phyloP scores from a whole-genome alignment of 2,113 vertebrate genomes.

The Oceanites oceanicus region DNA sequence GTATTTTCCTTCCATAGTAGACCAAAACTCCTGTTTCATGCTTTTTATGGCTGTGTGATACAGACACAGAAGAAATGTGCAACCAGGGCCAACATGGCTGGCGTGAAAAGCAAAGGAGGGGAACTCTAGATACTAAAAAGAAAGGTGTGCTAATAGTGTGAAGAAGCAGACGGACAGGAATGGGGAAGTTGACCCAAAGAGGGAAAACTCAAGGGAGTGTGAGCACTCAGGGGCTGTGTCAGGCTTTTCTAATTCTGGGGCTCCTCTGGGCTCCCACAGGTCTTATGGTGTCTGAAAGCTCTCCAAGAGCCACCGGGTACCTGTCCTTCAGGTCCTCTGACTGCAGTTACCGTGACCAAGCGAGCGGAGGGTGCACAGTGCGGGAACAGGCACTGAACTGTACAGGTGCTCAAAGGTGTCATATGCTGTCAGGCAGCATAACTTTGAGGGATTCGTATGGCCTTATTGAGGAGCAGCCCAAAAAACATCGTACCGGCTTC shows the following conservation, averaged over 20 bases:
- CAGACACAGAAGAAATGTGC: not conserved
- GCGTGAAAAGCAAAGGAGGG: not conserved
- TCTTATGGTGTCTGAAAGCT: not conserved
- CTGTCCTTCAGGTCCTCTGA: not conserved
- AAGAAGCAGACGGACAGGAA: not conserved
- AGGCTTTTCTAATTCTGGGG: rapidly evolving
- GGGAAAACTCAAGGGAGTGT: not conserved
- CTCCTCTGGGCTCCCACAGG: not conserved
- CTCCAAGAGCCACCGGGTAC: not conserved
- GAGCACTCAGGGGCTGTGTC: not conserved
- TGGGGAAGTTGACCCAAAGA: not conserved
- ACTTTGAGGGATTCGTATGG: not conserved
- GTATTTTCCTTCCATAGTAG: not conserved
- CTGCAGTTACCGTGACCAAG: not conserved
- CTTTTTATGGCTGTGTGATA: not conserved
- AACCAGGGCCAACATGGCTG: not conserved
- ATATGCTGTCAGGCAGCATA: rapidly evolving
- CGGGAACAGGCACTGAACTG: not conserved
- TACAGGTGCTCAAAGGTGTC: rapidly evolving
- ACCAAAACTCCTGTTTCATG: not conserved
- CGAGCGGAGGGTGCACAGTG: rapidly evolving
- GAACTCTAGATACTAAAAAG: not conserved
- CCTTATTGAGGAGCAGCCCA: not conserved
- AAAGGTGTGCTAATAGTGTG: not conserved
- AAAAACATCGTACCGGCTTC: not conserved